Conservation (phyloP, 2,113 vertebrate genomes). For the Propithecus coquereli region DNA sequence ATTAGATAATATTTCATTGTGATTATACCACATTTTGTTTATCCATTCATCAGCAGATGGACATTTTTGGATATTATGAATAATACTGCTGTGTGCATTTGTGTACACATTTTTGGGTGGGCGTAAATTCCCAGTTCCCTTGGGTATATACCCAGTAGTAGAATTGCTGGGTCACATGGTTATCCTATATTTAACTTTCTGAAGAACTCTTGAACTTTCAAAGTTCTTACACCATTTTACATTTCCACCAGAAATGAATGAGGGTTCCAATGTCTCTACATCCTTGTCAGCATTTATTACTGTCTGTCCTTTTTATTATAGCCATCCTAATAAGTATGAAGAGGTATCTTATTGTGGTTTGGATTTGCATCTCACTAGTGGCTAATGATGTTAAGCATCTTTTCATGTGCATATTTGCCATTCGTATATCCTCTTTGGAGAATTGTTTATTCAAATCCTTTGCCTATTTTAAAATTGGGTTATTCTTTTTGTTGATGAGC, state of each 20-base stretch:
- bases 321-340: background rate
- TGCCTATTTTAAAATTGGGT: background rate
- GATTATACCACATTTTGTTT: background rate
- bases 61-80: background rate
- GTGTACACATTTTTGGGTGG: background rate
- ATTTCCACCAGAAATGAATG: background rate
- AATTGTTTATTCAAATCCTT: background rate
- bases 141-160: background rate
- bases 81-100: background rate
- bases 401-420: background rate
- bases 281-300: background rate
- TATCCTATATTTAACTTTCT: background rate
- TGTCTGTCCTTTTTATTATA: background rate
- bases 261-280: background rate
- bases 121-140: background rate
- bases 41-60: background rate
- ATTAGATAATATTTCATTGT: background rate
- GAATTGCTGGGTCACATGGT: background rate
- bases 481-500: background rate
- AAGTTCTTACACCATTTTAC: background rate
- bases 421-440: background rate
- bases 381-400: background rate
- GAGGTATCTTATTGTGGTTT: background rate
- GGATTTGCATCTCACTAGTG: background rate
- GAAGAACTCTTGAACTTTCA: background rate